Percentiles rank a stretch among this genome's conserved stretches.
phyloP scores from a whole-genome alignment of 2,797 vertebrate species.

The Euphonia xanthogaster region DNA sequence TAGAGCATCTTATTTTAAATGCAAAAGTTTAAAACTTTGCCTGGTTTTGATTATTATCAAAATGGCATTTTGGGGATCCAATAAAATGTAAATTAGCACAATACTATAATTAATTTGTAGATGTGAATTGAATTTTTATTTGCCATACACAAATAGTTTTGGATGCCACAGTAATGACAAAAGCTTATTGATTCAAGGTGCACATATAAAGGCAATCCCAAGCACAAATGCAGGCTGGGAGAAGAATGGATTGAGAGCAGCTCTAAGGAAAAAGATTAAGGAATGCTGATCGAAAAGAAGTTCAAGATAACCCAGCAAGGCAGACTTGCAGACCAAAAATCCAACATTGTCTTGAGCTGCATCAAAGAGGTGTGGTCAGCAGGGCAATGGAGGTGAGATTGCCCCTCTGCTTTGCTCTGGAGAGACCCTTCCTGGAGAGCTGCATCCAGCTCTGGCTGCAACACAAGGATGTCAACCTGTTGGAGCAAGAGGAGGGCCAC shows the following conservation, averaged over 20 bases:
- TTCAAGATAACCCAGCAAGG: background rate
- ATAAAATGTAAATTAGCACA: background rate
- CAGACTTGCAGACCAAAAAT: background rate
- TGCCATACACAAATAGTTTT: background rate
- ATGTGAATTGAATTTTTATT: background rate
- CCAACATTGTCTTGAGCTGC: background rate
- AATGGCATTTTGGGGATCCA: background rate
- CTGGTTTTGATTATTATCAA: background rate
- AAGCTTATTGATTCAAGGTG: background rate
- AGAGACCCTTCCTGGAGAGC: background rate
- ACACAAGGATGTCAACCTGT: background rate
- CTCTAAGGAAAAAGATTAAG: background rate
- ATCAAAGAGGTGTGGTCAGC: background rate
- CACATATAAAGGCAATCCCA: background rate
- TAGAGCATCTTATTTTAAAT: background rate
- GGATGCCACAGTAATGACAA: background rate
- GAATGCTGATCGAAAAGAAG: background rate
- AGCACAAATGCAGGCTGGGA: background rate
- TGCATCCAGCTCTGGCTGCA: background rate
- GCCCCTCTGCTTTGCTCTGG: background rate
- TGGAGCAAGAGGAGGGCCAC: accelerated
- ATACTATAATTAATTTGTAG: background rate
- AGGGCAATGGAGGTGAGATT: background rate
- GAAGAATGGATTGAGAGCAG: background rate
- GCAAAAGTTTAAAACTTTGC: background rate